Percentiles rank a stretch among this genome's conserved stretches.
Conservation (phyloP, 2,797 vertebrate species). For the Morelia viridis region DNA sequence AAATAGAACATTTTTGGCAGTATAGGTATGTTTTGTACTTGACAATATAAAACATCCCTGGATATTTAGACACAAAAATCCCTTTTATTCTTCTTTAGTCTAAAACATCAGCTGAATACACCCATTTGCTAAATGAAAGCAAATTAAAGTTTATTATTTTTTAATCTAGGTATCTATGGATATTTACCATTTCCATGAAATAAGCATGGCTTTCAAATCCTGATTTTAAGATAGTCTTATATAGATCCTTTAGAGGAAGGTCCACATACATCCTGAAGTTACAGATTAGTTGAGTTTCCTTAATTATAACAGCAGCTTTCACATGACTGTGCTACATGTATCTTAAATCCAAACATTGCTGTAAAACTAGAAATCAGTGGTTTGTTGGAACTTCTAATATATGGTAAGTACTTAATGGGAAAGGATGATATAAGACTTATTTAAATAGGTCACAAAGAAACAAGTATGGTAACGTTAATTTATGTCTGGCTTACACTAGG, state of each 20-base stretch:
- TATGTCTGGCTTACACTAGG: not conserved
- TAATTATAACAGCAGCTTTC: not conserved
- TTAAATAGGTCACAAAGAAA: not conserved
- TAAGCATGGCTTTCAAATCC: not conserved
- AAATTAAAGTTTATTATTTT: not conserved
- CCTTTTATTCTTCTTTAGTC: not conserved
- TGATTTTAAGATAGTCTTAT: not conserved
- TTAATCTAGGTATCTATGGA: not conserved
- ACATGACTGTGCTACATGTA: not conserved
- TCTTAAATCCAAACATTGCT: not conserved
- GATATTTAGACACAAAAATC: not conserved
- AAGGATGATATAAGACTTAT: not conserved
- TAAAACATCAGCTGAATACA: not conserved
- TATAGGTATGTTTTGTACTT: conserved; percentile 21
- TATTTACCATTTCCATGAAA: not conserved
- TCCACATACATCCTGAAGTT: not conserved
- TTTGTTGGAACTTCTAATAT: not conserved
- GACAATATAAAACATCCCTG: not conserved
- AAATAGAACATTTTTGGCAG: fast-evolving
- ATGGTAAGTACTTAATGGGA: not conserved
- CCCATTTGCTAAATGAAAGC: not conserved
- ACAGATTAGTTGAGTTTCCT: not conserved
- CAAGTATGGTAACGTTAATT: not conserved
- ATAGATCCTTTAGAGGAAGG: not conserved
- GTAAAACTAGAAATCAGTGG: not conserved